These are phyloP conservation scores for Odontomachus brunneus DNA, from an alignment of 1,140 invertebrate genomes.

Conservation along the genomic window DNA sequence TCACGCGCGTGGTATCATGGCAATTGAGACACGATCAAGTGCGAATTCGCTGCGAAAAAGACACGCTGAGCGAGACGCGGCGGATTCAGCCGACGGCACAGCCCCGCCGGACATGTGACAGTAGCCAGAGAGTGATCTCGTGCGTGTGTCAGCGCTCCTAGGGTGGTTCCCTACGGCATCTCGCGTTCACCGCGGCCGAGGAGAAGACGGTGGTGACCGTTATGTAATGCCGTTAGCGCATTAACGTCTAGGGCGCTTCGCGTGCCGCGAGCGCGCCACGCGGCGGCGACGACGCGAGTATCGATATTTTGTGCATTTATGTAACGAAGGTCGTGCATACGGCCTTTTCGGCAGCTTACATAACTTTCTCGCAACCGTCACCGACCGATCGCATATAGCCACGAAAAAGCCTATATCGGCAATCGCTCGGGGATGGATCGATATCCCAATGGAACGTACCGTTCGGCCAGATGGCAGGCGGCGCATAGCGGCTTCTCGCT, in stretches of 20 bases:
- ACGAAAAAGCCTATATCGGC: conserved; percentile 11
- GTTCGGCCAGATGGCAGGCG: conserved; percentile 79
- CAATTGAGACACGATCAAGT: too few species aligned
- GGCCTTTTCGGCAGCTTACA: conserved; percentile 68
- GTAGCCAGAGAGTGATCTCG: conserved; percentile 11
- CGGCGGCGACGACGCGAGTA: not conserved
- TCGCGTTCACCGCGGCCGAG: not conserved
- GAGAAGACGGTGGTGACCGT: conserved; percentile 59
- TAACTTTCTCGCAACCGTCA: conserved; percentile 53
- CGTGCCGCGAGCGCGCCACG: not conserved
- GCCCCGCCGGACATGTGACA: conserved; percentile 64
- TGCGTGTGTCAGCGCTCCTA: conserved; percentile 49
- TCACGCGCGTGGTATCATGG: too few species aligned
- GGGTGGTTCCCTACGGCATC: not conserved
- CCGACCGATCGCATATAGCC: conserved; percentile 28
- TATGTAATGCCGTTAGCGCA: conserved; percentile 70
- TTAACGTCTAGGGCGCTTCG: not conserved
- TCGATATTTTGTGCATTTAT: conserved; percentile 69
- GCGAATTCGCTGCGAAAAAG: not conserved
- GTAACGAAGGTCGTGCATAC: conserved; percentile 63
- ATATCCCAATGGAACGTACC: conserved; percentile 78
- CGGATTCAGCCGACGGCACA: not conserved
- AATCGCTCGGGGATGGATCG: conserved; percentile 74
- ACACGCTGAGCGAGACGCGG: not conserved
- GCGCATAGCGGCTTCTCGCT: conserved; percentile 65